Base-by-base conservation (phyloP, 2,797 vertebrate genomes). In the Brachymystax lenok region DNA sequence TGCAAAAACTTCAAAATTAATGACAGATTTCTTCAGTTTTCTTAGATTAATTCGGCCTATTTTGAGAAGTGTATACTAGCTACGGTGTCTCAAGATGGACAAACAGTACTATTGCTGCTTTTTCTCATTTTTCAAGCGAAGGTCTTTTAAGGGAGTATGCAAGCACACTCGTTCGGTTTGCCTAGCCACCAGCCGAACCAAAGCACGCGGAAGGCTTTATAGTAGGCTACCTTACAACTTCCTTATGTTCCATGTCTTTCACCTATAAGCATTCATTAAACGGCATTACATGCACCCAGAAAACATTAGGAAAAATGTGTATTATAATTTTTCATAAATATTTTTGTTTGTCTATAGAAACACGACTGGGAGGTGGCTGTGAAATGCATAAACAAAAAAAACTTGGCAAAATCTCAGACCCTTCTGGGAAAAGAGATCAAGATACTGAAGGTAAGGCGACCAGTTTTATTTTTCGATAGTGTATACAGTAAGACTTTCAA, bases 341-440 rank as follows among this genome's bases (percentile, higher is more conserved):
- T 19, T 10, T 69, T 52, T 69, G 14, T 88, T 74, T 88, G 5
- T 67, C 69, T 64, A 4, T 90, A 99, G 98, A 99, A 98, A 90
- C 96, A 94, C 16, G 97, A 98, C 87, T 95, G 97, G 94, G 97
- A 99, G 90, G 98, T 99, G 84, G 98, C 98, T 1, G 96, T 99
- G 30, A 99, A 99, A 92, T 99, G 97, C 85, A 99, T 99, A 74
- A 99, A 98, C 90, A 99, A 99, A 94, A 99, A 99, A 87, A 99
- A 99, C 81, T 90, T 99, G 84, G 96, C 97, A 75, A 99, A 99
- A 89, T 98, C 97, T 35, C 98, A 99, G 86, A 98, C 98, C 0
- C 92, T 99, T 59, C 80, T 99, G 88, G 98, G 98, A 64, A 99
- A 99, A 85, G 98, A 99, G 88, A 99, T 99, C 82, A 98, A 98